Percentiles rank a stretch among this genome's conserved stretches.
Evolutionary conservation across 1,140 invertebrate genomes (phyloP).

Genomic region (Dolichoris vasculosae): DNA sequence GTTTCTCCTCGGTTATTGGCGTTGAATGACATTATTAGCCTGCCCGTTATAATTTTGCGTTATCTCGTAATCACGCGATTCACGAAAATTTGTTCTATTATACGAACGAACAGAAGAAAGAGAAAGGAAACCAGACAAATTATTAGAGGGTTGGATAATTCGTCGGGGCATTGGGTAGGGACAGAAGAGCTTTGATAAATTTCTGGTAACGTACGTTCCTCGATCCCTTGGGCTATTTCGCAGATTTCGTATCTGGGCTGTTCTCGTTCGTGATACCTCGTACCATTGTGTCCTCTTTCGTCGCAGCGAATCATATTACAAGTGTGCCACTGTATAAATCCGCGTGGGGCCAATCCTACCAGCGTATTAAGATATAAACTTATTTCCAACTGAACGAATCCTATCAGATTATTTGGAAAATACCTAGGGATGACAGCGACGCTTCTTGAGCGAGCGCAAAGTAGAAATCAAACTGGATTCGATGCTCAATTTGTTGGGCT

Average conservation of each 20-base stretch:
- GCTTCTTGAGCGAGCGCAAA: not conserved
- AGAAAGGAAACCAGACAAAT: not conserved
- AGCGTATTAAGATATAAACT: slow-evolving; percentile 45
- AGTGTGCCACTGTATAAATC: not conserved
- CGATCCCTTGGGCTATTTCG: slow-evolving; percentile 46
- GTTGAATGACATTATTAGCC: not conserved
- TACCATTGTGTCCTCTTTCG: not conserved
- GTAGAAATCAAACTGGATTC: slow-evolving; percentile 38
- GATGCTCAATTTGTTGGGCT: slow-evolving; percentile 27
- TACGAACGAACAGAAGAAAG: not conserved
- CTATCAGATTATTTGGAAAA: slow-evolving; percentile 48
- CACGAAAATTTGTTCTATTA: slow-evolving; percentile 1
- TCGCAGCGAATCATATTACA: not conserved
- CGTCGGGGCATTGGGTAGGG: not conserved
- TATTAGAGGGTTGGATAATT: slow-evolving; percentile 9
- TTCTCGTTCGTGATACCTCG: not conserved
- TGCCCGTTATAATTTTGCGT: not conserved
- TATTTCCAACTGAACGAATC: slow-evolving; percentile 11
- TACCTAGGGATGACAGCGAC: not conserved
- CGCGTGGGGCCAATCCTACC: not conserved
- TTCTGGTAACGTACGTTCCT: slow-evolving; percentile 41
- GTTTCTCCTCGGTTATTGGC: not conserved
- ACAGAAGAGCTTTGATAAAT: not conserved
- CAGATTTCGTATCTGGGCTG: slow-evolving; percentile 45
- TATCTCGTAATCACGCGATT: slow-evolving; percentile 16